Evolutionary conservation across 2,113 vertebrate genomes (phyloP).

Genomic region (Tyrannus savana): DNA sequence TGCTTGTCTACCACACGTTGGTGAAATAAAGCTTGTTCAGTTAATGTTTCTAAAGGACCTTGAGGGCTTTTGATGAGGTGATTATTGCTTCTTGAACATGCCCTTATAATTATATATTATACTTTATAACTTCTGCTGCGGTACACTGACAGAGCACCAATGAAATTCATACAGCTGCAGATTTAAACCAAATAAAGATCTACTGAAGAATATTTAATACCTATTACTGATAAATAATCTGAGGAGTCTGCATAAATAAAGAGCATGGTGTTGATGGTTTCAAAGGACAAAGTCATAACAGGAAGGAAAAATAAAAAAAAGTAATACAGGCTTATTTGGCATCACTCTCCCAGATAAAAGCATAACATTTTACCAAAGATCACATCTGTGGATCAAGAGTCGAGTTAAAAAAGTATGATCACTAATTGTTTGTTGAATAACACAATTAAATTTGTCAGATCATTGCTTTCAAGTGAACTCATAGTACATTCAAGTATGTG

Average conservation of each 20-base stretch:
- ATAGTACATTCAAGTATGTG: background rate
- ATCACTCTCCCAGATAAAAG: background rate
- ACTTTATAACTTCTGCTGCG: background rate
- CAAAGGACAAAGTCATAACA: background rate
- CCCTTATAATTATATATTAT: background rate
- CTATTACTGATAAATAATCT: background rate
- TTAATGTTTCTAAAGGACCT: conserved; percentile 10
- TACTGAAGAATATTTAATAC: background rate
- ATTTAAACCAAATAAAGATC: background rate
- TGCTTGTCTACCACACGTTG: background rate
- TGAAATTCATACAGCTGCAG: background rate
- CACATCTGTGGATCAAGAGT: background rate
- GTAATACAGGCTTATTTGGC: background rate
- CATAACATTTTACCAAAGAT: background rate
- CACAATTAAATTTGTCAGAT: background rate
- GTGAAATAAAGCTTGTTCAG: background rate
- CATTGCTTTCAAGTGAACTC: background rate
- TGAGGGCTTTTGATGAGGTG: background rate
- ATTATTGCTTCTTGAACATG: background rate
- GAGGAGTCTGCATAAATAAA: background rate
- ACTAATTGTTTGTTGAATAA: background rate
- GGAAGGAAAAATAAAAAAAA: background rate
- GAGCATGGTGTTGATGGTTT: background rate
- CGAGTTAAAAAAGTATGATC: background rate
- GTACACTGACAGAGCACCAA: background rate